These are phyloP conservation scores for Drosophila lutescens DNA, from an alignment of 2,888 invertebrate species.

Conservation along the genomic window DNA sequence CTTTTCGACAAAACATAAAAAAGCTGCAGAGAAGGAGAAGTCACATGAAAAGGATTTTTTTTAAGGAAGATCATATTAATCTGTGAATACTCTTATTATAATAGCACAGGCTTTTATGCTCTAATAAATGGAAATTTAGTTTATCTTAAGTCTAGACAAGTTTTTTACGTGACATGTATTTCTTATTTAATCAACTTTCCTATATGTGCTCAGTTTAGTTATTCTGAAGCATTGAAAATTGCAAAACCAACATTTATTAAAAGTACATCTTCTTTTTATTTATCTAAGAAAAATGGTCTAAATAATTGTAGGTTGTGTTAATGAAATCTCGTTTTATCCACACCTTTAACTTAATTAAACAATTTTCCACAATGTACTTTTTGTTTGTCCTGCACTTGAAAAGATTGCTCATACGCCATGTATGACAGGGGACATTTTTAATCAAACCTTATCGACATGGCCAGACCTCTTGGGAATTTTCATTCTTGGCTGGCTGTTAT, in stretches of 20 bases:
- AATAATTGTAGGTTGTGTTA: no score
- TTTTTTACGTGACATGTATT: neutral
- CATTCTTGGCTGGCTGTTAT: constrained; percentile 25
- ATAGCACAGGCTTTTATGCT: constrained; percentile 1
- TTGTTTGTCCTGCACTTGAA: constrained; percentile 22
- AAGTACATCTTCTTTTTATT: no score
- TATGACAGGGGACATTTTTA: constrained; percentile 34
- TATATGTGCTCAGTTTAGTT: no score
- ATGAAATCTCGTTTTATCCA: no score
- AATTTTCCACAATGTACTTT: constrained; percentile 13
- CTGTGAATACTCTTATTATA: neutral
- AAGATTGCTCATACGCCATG: constrained; percentile 40
- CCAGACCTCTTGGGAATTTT: constrained; percentile 8
- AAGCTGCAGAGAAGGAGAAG: neutral
- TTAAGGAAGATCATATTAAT: neutral
- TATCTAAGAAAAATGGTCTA: no score
- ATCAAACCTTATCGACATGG: constrained; percentile 61
- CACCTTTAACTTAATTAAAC: neutral
- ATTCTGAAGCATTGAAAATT: no score
- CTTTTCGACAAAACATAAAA: constrained; percentile 22
- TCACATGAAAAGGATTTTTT: neutral
- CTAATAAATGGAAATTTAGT: neutral
- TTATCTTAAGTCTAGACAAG: neutral
- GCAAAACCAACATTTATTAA: neutral
- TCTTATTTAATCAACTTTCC: no score